Evolutionary conservation across 2,888 invertebrate species (phyloP), one percentile per base, ranked within the genome.

Genomic region (Dyspetes luteomarginatus): DNA sequence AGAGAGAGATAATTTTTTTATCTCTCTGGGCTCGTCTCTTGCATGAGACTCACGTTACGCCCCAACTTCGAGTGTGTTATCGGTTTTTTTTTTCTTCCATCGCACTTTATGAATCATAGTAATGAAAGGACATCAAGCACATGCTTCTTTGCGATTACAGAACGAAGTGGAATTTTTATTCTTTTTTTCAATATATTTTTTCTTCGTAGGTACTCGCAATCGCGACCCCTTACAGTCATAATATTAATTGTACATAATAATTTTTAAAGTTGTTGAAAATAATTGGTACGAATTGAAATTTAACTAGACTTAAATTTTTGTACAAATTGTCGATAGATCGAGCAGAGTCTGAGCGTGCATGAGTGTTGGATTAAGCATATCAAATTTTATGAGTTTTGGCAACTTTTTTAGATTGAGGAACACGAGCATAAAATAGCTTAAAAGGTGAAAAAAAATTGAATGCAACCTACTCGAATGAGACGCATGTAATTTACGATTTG

Each of bases 51-150:
- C 43, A 41, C 55, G 26, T 68, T 55, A 41, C 55, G 22, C 68
- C 12, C 36, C 68, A 68, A 68, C 69, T 69, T 69, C 58, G 69
- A 69, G 69, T 69, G 36, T 12, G 58, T 58, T 69, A 69, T 43
- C 58, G 56, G 36, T 60, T 28, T 62, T 62, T 56, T 58, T 12
- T 36, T 12, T 36, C 9, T 36, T 36, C n/a, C n/a, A n/a, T 41
- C 68, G 52, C 41, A 55, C 22, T n/a, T 24, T 55, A 55, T 41
- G 55, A 22, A 41, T 67, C 52, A 30, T 17, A 12, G 43, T 41
- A 41, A 68, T 55, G 4, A 15, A 24, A 41, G 55, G 24, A 55
- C 41, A 68, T 17, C n/a, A n/a, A n/a, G n/a, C n/a, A n/a, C n/a
- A n/a, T n/a, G n/a, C n/a, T 36, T 36, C 12, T 12, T 36, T 9